Conservation (phyloP, 2,797 vertebrate species). For the Mus caroli region DNA sequence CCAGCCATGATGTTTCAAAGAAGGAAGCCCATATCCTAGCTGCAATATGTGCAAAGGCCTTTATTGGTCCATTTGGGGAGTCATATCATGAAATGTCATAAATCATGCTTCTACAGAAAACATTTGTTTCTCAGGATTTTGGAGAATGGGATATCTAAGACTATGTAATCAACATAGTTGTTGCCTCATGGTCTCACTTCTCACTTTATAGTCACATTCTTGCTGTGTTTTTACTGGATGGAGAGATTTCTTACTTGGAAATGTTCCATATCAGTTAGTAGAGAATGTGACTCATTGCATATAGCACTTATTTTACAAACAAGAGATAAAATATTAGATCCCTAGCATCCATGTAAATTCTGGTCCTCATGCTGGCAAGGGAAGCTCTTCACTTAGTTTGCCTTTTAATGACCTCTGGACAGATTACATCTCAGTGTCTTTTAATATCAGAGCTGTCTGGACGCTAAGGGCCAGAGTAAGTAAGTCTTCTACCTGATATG, state of each 20-base stretch:
- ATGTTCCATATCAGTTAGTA: neutral
- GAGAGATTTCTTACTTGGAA: neutral
- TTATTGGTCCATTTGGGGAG: neutral
- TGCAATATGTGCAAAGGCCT: neutral
- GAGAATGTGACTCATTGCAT: neutral
- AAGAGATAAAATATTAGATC: neutral
- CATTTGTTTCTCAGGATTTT: neutral
- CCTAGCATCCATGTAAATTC: neutral
- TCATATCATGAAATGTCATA: neutral
- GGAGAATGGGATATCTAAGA: neutral
- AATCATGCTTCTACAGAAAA: neutral
- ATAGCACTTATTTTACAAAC: neutral
- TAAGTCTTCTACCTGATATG: neutral
- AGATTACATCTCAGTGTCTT: neutral
- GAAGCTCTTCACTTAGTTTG: neutral
- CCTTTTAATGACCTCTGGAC: too few species aligned
- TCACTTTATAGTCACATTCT: too few species aligned
- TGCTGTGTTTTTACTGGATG: neutral
- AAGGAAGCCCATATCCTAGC: neutral
- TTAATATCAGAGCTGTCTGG: neutral
- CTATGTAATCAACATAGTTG: neutral
- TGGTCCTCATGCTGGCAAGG: too few species aligned
- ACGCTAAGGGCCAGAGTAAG: accelerated
- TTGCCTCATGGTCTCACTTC: neutral
- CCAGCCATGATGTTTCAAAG: neutral